Base-by-base conservation (phyloP, 2,113 vertebrate genomes). In the Coptodon rendalli region DNA sequence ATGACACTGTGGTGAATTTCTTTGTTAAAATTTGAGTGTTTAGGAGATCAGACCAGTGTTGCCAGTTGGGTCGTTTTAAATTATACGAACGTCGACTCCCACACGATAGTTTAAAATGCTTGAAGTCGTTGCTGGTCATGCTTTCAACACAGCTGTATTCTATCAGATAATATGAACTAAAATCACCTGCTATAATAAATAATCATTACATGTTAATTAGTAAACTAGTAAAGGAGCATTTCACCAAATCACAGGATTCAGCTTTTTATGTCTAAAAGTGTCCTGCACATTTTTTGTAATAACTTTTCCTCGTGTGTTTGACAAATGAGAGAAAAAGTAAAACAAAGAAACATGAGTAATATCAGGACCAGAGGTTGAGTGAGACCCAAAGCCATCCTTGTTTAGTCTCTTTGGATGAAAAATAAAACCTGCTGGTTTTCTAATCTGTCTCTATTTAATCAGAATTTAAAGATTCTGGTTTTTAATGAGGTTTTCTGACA, bases 401-500 rank as follows among this genome's bases (percentile, higher is more conserved):
- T 14, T 14, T 52, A 24, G 27, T 52, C 34, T 80, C 10, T 71
- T 7, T 27, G 10, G 6, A 29, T 63, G 29, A 50, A 31, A 78
- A 50, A 78, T 52, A 48, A 50, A 83, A 43, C 29, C 84, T 54
- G n/a, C 61, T 71, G 22, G 59, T 36, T 86, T 59, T 82, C 57
- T 82, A 80, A 82, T 85, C 66, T 19, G 45, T 81, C 68, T 84
- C 79, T 12, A 59, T 88, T 91, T 56, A 89, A 84, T 11, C 79
- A 85, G 79, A 83, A 85, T 59, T 87, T 86, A 80, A 89, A 90
- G 86, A 34, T 52, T 45, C 8, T 40, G 4, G 29, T 86, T 76
- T 66, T 81, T 88, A 92, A 87, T 90, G 83, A 93, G 90, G 80
- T 82, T 86, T 71, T 31, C 48, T 79, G 89, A 85, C 91, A 90